A percentile compares a stretch with the other conserved stretches of the same genome.
Evolutionary conservation across 1,140 invertebrate species (phyloP).

Genomic region (Andricus grossulariae): DNA sequence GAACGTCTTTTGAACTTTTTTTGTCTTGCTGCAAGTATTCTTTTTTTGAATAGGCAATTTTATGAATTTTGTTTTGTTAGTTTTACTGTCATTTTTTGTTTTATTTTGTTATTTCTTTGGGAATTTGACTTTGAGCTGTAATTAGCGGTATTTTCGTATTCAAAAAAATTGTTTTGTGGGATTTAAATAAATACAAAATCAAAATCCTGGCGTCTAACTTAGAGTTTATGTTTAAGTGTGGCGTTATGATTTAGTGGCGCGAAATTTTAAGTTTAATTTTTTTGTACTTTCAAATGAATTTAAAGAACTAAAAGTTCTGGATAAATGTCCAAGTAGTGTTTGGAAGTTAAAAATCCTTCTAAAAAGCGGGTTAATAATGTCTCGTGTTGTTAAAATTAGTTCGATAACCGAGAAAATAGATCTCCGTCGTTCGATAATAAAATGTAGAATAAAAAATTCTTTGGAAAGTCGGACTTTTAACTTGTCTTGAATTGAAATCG

Average conservation of each 20-base stretch:
- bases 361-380: no score
- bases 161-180: no score
- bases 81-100: constrained; percentile 29
- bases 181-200: no score
- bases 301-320: no score
- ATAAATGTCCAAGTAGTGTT: no score
- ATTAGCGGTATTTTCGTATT: no score
- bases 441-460: neutral
- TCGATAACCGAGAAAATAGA: constrained; percentile 1
- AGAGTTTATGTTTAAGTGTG: no score
- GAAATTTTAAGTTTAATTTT: no score
- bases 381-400: constrained; percentile 21
- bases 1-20: neutral
- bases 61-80: constrained; percentile 43
- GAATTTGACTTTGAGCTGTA: constrained; percentile 5
- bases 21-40: constrained; percentile 41
- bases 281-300: no score
- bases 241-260: no score
- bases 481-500: constrained; percentile 6
- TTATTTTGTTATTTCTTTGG: neutral
- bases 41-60: constrained; percentile 34
- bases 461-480: neutral
- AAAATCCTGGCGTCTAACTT: no score
- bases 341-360: no score
- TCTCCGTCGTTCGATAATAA: constrained; percentile 13